Conservation (phyloP, 2,888 invertebrate genomes). For the Eristalis intricaria region DNA sequence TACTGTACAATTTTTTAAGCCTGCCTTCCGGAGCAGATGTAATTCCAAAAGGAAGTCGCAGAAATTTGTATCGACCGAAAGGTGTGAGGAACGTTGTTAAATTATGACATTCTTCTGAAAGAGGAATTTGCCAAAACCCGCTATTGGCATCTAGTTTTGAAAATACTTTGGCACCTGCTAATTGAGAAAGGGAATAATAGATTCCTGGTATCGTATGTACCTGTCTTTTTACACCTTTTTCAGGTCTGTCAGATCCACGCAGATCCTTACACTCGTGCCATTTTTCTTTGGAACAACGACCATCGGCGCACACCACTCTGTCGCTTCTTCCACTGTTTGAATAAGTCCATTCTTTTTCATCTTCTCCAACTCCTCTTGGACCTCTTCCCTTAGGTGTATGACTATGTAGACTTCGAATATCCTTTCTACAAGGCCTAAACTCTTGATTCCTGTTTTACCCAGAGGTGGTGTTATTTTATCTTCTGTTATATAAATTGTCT, state of each 20-base stretch:
- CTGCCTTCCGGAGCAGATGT: too few relatives aligned
- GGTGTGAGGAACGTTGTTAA: too few relatives aligned
- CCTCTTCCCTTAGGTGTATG: too few relatives aligned
- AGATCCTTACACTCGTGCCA: conserved; percentile 1
- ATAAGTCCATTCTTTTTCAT: neutral
- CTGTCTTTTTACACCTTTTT: neutral
- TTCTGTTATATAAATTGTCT: conserved; percentile 7
- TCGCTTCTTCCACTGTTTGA: neutral
- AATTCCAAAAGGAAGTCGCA: too few relatives aligned
- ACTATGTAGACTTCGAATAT: too few relatives aligned
- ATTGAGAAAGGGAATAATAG: conserved; percentile 19
- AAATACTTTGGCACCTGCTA: conserved; percentile 33
- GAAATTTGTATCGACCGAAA: neutral
- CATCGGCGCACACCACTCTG: neutral
- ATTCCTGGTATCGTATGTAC: neutral
- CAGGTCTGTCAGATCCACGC: neutral
- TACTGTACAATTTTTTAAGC: conserved; percentile 15
- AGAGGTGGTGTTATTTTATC: neutral
- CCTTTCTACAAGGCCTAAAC: too few relatives aligned
- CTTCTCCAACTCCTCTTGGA: neutral
- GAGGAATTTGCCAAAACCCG: neutral
- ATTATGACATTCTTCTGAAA: too few relatives aligned
- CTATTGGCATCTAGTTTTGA: conserved; percentile 26
- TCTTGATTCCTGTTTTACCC: too few relatives aligned
- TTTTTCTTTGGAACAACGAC: conserved; percentile 6